These are phyloP conservation scores for Ambastaia sidthimunki DNA, from an alignment of 2,797 vertebrate species.

Conservation along the genomic window DNA sequence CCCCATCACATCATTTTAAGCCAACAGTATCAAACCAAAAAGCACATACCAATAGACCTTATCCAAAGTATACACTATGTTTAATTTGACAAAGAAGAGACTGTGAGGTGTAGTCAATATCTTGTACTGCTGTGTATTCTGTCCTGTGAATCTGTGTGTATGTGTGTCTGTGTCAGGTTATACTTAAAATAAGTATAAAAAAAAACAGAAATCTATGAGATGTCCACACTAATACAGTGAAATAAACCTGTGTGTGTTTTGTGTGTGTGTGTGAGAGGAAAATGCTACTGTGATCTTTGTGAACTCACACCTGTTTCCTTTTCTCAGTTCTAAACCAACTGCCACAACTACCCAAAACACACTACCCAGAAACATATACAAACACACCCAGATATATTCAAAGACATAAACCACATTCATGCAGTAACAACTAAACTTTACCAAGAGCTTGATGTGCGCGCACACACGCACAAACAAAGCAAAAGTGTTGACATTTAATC, in stretches of 20 bases:
- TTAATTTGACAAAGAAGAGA: neutral
- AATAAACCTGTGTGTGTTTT: neutral
- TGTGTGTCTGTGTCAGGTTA: too few species aligned
- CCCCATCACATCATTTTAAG: neutral
- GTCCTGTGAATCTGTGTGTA: neutral
- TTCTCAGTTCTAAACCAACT: slow-evolving; percentile 9
- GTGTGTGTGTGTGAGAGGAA: neutral
- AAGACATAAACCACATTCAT: slow-evolving; percentile 18
- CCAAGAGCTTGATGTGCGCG: neutral
- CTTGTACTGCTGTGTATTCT: neutral
- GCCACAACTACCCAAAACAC: slow-evolving; percentile 27
- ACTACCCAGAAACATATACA: neutral
- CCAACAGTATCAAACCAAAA: slow-evolving; percentile 11
- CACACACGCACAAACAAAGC: slow-evolving; percentile 23
- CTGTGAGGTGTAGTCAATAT: neutral
- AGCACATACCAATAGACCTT: neutral
- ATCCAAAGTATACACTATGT: neutral
- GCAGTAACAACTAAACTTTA: neutral
- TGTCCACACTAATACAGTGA: neutral
- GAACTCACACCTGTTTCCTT: slow-evolving; percentile 41
- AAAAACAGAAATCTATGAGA: too few species aligned
- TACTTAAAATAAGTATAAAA: too few species aligned
- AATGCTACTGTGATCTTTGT: neutral
- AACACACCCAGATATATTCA: neutral
- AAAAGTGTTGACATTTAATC: slow-evolving; percentile 19